These are phyloP conservation scores for Zaprionus camerounensis DNA, from an alignment of 1,140 invertebrate genomes.

Conservation along the genomic window DNA sequence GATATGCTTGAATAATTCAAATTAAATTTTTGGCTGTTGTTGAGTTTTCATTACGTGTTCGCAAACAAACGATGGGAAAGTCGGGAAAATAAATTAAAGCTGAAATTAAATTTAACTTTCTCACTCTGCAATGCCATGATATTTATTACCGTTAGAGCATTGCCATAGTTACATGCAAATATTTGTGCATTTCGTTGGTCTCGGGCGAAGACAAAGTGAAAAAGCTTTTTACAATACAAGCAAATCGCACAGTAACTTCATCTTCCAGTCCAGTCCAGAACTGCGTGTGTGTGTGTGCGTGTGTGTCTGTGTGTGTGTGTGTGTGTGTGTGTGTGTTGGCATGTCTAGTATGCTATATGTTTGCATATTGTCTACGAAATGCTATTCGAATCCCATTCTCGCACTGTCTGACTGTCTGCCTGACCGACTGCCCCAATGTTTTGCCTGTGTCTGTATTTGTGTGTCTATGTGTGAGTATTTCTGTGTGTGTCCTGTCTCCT, in stretches of 20 bases:
- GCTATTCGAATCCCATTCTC: conserved; percentile 65
- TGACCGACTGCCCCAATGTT: not conserved
- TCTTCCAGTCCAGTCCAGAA: conserved; percentile 43
- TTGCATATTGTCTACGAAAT: conserved; percentile 79
- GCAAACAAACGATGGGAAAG: not conserved
- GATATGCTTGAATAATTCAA: not conserved
- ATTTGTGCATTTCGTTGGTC: conserved; percentile 22
- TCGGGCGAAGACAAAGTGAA: conserved; percentile 33
- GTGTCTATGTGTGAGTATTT: not conserved
- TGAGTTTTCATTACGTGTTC: not conserved
- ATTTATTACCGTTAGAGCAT: conserved; percentile 27
- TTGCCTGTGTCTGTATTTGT: conserved; percentile 6
- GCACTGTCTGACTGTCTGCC: conserved; percentile 7
- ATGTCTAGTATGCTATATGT: conserved; percentile 74
- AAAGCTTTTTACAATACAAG: conserved; percentile 57
- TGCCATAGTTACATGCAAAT: conserved; percentile 15
- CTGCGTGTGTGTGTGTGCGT: not conserved
- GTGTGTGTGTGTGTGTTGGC: conserved; percentile 13
- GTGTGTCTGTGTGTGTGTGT: no score
- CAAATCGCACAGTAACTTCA: conserved; percentile 47
- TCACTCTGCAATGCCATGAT: not conserved
- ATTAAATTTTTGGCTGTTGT: not conserved
- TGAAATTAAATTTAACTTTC: not conserved
- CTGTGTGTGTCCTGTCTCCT: not conserved
- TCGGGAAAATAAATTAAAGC: not conserved